Evolutionary conservation across 1,140 invertebrate species (phyloP).

Genomic region (Sitobion miscanthi): DNA sequence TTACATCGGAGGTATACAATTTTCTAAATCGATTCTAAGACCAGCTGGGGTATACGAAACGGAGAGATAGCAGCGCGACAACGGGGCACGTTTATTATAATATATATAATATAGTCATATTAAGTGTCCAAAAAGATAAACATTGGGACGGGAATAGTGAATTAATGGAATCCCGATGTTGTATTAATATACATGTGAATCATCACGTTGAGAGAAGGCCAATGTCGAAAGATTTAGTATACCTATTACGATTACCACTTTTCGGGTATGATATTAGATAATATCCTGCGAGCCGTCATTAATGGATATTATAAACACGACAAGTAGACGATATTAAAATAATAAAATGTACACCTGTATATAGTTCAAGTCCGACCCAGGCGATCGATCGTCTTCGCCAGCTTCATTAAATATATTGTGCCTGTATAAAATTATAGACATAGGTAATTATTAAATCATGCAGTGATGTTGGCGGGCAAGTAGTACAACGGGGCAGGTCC

Average conservation of each 20-base stretch:
- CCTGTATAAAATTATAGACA: no score
- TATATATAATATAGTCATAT: neutral
- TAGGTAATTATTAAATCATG: no score
- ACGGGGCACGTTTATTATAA: neutral
- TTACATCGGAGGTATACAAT: neutral
- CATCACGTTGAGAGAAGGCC: no score
- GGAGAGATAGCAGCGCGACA: neutral
- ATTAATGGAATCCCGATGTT: neutral
- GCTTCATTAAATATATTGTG: neutral
- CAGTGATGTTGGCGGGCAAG: neutral
- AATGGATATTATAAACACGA: no score
- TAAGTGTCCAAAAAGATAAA: neutral
- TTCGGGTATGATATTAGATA: no score
- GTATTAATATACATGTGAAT: neutral
- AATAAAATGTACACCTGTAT: no score
- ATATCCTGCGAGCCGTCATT: no score
- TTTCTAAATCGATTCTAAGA: neutral
- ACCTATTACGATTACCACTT: neutral
- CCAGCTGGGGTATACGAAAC: neutral
- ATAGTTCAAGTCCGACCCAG: neutral
- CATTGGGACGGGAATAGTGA: neutral
- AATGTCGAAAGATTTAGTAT: neutral
- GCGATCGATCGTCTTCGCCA: neutral
- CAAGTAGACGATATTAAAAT: no score
- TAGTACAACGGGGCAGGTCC: neutral